These are phyloP conservation scores for Phenganax subtilis DNA, from an alignment of 92 coral and sea anemone species.

Conservation along the genomic window DNA sequence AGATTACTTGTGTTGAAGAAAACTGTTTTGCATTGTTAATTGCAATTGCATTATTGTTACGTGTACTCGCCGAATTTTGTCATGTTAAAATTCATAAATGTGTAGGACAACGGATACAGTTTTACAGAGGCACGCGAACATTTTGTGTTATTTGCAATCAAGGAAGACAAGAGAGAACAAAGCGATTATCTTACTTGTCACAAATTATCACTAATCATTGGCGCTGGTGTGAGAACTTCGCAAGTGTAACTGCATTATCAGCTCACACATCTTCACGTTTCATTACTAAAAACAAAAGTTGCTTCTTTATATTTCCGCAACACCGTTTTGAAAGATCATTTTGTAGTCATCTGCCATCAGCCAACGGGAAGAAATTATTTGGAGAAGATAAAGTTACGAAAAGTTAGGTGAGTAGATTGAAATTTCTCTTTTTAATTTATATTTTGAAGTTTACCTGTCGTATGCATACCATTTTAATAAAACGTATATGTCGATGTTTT, in stretches of 20 bases:
- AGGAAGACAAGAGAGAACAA: neutral
- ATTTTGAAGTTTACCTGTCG: too few relatives aligned
- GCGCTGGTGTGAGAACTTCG: slow-evolving; percentile 34
- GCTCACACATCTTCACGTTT: slow-evolving; percentile 11
- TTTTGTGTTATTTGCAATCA: slow-evolving; percentile 11
- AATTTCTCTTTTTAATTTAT: too few relatives aligned
- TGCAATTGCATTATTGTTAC: slow-evolving; percentile 7
- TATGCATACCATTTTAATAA: too few relatives aligned
- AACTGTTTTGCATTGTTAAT: neutral
- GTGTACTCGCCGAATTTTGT: neutral
- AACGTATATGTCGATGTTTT: too few relatives aligned
- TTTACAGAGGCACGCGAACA: slow-evolving; percentile 20
- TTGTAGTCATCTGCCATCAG: neutral
- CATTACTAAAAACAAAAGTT: slow-evolving; percentile 40
- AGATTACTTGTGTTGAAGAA: slow-evolving; percentile 6
- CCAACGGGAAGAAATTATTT: neutral
- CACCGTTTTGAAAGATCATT: slow-evolving; percentile 1
- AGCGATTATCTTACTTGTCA: slow-evolving; percentile 9
- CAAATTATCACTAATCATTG: slow-evolving; percentile 23
- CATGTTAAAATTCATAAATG: slow-evolving; percentile 28
- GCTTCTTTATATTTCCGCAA: slow-evolving; percentile 19
- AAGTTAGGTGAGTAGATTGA: too few relatives aligned
- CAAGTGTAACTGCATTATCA: slow-evolving; percentile 29
- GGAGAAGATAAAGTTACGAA: neutral
- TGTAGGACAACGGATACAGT: slow-evolving; percentile 15